Percentiles rank a stretch among this genome's conserved stretches.
Conservation (phyloP, 2,797 vertebrate genomes). For the Psittacula derbiana region DNA sequence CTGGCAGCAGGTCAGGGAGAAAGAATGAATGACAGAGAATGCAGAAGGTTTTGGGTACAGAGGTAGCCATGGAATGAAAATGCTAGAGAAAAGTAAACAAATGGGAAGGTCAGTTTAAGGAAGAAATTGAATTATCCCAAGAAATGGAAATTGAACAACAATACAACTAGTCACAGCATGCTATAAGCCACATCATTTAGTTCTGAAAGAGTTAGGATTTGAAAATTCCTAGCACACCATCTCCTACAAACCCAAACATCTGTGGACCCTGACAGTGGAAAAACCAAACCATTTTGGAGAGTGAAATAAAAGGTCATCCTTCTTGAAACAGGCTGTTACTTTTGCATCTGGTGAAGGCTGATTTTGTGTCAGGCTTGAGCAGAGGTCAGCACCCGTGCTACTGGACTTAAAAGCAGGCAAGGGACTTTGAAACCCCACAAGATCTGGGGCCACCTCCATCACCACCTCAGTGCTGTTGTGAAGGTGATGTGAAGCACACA, state of each 20-base stretch:
- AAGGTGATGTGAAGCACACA: fast-evolving
- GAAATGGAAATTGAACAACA: not conserved
- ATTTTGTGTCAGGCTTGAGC: not conserved
- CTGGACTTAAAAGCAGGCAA: not conserved
- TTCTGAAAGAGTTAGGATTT: not conserved
- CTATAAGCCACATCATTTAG: not conserved
- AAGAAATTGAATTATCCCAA: not conserved
- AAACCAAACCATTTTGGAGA: not conserved
- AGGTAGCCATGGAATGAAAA: not conserved
- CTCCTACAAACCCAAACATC: not conserved
- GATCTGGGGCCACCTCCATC: not conserved
- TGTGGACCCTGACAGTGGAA: not conserved
- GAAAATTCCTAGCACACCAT: not conserved
- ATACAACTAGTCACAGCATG: not conserved
- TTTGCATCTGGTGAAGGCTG: not conserved
- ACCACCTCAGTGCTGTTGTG: fast-evolving
- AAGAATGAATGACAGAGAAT: not conserved
- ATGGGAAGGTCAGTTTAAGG: not conserved
- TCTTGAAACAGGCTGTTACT: not conserved
- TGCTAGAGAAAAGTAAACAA: not conserved
- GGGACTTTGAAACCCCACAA: fast-evolving
- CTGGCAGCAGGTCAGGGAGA: not conserved
- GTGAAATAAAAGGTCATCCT: not conserved
- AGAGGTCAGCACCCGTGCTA: not conserved
- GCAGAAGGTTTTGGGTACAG: not conserved